A percentile compares a stretch with the other conserved stretches of the same genome.
phyloP scores from a whole-genome alignment of 2,888 invertebrate species.

The Spisula subtruncata region DNA sequence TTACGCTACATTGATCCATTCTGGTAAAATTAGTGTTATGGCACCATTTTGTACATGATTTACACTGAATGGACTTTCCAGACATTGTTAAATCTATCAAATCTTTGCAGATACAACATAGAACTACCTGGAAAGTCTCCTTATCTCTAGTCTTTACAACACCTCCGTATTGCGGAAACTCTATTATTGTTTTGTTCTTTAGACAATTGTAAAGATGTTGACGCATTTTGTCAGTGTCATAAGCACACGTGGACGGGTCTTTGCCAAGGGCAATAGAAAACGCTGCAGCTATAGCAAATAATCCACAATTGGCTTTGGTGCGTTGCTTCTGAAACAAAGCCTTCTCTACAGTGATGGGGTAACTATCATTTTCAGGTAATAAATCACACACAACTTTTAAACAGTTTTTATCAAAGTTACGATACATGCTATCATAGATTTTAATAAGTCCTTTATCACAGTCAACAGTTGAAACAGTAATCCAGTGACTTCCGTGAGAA shows the following conservation, averaged over 20 bases:
- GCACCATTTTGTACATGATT: conserved; percentile 13
- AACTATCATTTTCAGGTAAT: conserved; percentile 22
- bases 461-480: conserved; percentile 63
- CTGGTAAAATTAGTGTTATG: background rate
- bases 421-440: conserved; percentile 71
- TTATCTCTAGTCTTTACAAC: conserved; percentile 5
- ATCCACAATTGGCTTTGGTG: conserved; percentile 68
- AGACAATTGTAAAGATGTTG: conserved; percentile 63
- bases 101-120: conserved; percentile 36
- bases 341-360: conserved; percentile 58
- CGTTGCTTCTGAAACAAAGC: conserved; percentile 70
- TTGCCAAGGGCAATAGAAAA: conserved; percentile 60
- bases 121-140: conserved; percentile 21
- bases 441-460: conserved; percentile 52
- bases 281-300: conserved; percentile 73
- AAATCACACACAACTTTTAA: conserved; percentile 35
- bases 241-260: conserved; percentile 68
- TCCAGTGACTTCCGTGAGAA: conserved; percentile 69
- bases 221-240: conserved; percentile 61
- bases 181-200: conserved; percentile 16
- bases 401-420: conserved; percentile 41
- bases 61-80: conserved; percentile 13
- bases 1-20: background rate
- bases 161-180: conserved; percentile 57
- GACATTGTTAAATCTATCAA: background rate